Base-by-base conservation (phyloP, 1,140 invertebrate species). In the Oncopeltus fasciatus region DNA sequence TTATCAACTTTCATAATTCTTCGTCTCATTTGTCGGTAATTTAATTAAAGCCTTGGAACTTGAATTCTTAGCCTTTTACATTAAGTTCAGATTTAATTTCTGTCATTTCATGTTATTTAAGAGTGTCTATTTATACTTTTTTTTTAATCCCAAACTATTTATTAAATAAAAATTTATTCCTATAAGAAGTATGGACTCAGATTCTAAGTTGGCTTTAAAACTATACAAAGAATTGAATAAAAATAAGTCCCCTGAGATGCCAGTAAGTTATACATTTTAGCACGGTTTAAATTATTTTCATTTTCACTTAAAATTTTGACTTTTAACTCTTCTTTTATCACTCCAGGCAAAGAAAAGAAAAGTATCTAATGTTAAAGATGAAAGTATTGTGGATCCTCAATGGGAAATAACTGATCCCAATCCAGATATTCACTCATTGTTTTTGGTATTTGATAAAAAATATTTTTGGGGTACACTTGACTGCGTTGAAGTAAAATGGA, bases 401-500 rank as follows among this genome's bases (percentile, higher is more conserved):
- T 70, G 69, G 69, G 96, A 99, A 74, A 73, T 87, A 2, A 77
- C 89, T 0, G 96, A 99, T 75, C 96, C 96, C 4, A 95, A 84
- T 43, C 96, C 96, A 0, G 88, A 98, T 74, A 82, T 98, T 59
- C 80, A 87, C 68, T 79, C 79, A 0, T 72, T 98, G 53, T 99
- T 98, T 75, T 65, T 84, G 0, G 81, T 88, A 59, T 99, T 95
- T 70, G 86, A 98, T 76, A 71, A 81, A 28, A 77, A 81, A 64
- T 99, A 91, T 70, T 99, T 99, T 70, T 85, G 84, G 78, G 80
- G 82, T 27, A 78, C 77, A 60, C 76, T 98, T 31, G 73, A 78
- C 0, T 76, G 83, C 59, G 89, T 94, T 20, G 83, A 85, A 70
- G 84, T 99, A 0, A 85, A 87, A 69, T 99, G 96, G 95, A 98